Conservation (phyloP, 2,888 invertebrate species). For the Pterostichus madidus region DNA sequence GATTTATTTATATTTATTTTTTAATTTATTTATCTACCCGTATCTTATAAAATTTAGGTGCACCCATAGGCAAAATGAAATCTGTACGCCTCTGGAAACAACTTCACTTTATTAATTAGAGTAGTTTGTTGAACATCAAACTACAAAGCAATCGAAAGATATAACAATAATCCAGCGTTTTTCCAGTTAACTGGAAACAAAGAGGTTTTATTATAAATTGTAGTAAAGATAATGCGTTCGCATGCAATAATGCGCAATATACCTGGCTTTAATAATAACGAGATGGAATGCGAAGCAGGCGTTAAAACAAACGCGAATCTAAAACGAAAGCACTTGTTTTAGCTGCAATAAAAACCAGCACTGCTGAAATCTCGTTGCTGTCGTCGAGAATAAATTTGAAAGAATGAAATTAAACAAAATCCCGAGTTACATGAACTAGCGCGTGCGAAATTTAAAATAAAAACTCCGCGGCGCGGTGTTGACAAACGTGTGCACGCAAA, state of each 20-base stretch:
- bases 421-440: conserved; percentile 45
- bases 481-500: conserved; percentile 48
- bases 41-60: too few species aligned
- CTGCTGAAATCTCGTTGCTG: conserved; percentile 33
- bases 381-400: conserved; percentile 45
- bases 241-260: conserved; percentile 13
- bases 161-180: conserved; percentile 34
- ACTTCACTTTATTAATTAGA: not conserved
- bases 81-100: too few species aligned
- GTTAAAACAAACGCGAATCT: conserved; percentile 49
- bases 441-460: conserved; percentile 45
- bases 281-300: conserved; percentile 48
- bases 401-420: conserved; percentile 49
- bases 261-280: conserved; percentile 46
- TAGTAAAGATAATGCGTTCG: conserved; percentile 25
- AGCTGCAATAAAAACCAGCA: conserved; percentile 42
- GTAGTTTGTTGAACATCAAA: not conserved
- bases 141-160: not conserved
- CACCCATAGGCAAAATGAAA: too few species aligned
- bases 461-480: conserved; percentile 25
- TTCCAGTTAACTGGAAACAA: conserved; percentile 24
- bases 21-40: too few species aligned
- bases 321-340: conserved; percentile 55
- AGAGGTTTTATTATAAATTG: conserved; percentile 46
- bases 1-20: too few species aligned